phyloP scores from a whole-genome alignment of 2,113 vertebrate genomes.

The Nesogale talazaci region DNA sequence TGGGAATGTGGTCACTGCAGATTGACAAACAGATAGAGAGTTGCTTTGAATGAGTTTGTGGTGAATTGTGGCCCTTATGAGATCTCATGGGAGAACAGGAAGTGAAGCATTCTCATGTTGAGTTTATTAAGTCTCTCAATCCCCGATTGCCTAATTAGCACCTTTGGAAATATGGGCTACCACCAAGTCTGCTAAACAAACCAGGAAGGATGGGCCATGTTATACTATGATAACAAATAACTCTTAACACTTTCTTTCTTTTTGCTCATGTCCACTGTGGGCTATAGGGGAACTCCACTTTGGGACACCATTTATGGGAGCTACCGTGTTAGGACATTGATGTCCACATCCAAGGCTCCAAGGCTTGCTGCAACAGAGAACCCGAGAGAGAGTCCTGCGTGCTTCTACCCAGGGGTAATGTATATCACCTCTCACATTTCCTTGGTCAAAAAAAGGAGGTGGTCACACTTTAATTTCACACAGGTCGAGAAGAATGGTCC shows the following conservation, averaged over 20 bases:
- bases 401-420: not conserved
- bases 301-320: not conserved
- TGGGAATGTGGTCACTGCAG: constrained; percentile 59
- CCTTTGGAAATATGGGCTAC: constrained; percentile 36
- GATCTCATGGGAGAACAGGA: constrained; percentile 37
- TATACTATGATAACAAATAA: constrained; percentile 34
- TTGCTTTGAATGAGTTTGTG: constrained; percentile 36
- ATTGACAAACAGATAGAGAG: constrained; percentile 38
- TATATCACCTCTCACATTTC: not conserved
- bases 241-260: not conserved
- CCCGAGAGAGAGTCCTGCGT: not conserved
- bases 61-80: not conserved
- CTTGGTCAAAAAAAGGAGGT: not conserved
- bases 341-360: not conserved
- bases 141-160: constrained; percentile 11
- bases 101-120: constrained; percentile 24
- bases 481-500: not conserved
- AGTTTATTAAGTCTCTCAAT: constrained; percentile 20
- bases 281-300: not conserved
- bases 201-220: not conserved
- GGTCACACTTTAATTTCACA: not conserved
- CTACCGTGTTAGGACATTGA: not conserved
- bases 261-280: not conserved
- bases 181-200: constrained; percentile 43
- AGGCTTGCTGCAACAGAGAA: not conserved